phyloP scores from a whole-genome alignment of 2,113 vertebrate genomes.

The Platysternon megacephalum region DNA sequence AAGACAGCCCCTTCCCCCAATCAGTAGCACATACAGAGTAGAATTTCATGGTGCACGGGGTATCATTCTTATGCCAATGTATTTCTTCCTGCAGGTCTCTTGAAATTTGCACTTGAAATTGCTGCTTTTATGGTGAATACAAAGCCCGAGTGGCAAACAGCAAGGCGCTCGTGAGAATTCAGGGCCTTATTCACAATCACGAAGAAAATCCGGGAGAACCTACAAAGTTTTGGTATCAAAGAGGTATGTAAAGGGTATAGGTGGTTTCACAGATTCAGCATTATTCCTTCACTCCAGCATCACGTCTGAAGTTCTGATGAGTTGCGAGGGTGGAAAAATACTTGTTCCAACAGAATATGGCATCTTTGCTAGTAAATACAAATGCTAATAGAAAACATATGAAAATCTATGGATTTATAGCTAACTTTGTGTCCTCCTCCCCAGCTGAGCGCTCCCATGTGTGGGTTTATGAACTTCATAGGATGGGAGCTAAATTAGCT shows the following conservation, averaged over 20 bases:
- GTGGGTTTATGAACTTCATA: background rate
- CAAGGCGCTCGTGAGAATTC: background rate
- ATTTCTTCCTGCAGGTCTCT: conserved; percentile 9
- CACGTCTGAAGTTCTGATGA: background rate
- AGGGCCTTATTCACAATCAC: background rate
- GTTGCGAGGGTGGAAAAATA: background rate
- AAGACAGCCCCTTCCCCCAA: background rate
- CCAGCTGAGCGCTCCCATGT: no score
- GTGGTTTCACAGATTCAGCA: background rate
- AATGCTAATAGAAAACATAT: accelerated
- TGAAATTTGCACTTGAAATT: conserved; percentile 13
- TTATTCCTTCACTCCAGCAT: background rate
- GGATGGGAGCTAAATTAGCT: background rate
- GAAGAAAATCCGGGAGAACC: background rate
- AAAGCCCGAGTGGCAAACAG: background rate
- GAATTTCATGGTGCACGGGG: background rate
- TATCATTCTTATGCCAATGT: background rate
- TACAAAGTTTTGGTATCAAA: background rate
- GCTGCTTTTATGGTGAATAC: background rate
- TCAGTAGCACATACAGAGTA: background rate
- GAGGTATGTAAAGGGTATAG: background rate
- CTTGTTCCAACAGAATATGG: accelerated
- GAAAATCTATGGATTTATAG: background rate
- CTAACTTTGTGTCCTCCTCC: background rate
- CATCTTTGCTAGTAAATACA: background rate